Conservation (phyloP, 2,113 vertebrate genomes). For the Thunnus thynnus region DNA sequence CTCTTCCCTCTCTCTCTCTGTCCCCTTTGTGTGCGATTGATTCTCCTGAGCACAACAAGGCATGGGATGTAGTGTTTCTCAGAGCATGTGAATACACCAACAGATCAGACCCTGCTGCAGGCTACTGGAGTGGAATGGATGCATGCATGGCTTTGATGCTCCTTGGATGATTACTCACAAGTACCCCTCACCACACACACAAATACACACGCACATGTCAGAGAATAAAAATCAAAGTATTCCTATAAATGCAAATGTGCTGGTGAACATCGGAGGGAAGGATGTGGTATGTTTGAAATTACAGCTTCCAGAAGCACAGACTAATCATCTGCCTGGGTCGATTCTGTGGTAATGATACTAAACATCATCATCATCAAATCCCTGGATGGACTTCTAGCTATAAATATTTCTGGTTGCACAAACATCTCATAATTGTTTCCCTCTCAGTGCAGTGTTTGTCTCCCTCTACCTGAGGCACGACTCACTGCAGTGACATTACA, state of each 20-base stretch:
- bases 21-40: constrained; percentile 24
- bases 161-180: constrained; percentile 72
- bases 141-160: constrained; percentile 76
- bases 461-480: constrained; percentile 86
- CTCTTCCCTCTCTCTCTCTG: constrained; percentile 46
- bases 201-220: not conserved
- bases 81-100: constrained; percentile 57
- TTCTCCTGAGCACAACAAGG: constrained; percentile 56
- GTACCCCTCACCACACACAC: constrained; percentile 49
- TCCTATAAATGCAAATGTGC: not conserved
- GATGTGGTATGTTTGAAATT: constrained; percentile 6
- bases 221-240: not conserved
- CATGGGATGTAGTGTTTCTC: constrained; percentile 59
- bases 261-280: not conserved
- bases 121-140: constrained; percentile 62
- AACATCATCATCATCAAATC: constrained; percentile 2
- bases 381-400: constrained; percentile 3
- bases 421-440: no score
- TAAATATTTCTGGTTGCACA: constrained; percentile 22
- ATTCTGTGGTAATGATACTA: constrained; percentile 12
- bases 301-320: constrained; percentile 15
- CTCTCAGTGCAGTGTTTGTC: constrained; percentile 63
- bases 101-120: constrained; percentile 57
- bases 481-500: constrained; percentile 84
- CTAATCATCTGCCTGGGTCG: constrained; percentile 13